Conservation (phyloP, 1,140 invertebrate species). For the Cydia pomonella region DNA sequence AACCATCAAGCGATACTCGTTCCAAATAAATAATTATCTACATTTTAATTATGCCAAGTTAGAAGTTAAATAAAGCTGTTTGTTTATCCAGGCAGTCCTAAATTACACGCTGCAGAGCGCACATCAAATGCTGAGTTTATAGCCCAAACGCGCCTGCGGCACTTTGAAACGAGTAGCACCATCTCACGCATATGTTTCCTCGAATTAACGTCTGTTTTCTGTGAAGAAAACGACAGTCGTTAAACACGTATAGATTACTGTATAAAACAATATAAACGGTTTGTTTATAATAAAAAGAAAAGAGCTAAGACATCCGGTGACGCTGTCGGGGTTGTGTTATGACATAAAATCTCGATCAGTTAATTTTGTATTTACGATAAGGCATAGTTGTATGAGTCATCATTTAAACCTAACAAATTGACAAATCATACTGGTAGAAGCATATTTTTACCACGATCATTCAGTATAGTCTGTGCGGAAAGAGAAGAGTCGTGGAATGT, state of each 20-base stretch:
- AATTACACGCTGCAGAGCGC: conserved; percentile 64
- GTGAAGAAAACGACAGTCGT: conserved; percentile 69
- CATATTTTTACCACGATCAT: too few species aligned
- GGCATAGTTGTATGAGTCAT: not conserved
- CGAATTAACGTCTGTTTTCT: conserved; percentile 78
- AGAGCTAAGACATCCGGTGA: conserved; percentile 34
- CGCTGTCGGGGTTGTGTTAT: conserved; percentile 34
- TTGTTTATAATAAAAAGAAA: conserved; percentile 70
- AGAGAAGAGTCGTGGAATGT: too few species aligned
- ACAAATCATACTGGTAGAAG: not conserved
- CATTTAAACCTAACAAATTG: not conserved
- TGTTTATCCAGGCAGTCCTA: conserved; percentile 63
- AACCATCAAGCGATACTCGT: conserved; percentile 19
- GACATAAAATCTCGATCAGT: not conserved
- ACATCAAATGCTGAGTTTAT: conserved; percentile 74
- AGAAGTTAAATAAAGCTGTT: conserved; percentile 67
- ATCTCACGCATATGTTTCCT: conserved; percentile 76
- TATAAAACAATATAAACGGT: conserved; percentile 71
- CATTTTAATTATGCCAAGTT: conserved; percentile 51
- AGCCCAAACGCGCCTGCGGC: conserved; percentile 57
- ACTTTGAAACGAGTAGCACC: conserved; percentile 74
- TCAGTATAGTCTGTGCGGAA: too few species aligned
- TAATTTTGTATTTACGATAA: not conserved
- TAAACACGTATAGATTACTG: conserved; percentile 70
- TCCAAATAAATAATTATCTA: conserved; percentile 31